A percentile compares a stretch with the other conserved stretches of the same genome.
phyloP scores from a whole-genome alignment of 2,888 invertebrate species.

The Ornithoptera alexandrae region DNA sequence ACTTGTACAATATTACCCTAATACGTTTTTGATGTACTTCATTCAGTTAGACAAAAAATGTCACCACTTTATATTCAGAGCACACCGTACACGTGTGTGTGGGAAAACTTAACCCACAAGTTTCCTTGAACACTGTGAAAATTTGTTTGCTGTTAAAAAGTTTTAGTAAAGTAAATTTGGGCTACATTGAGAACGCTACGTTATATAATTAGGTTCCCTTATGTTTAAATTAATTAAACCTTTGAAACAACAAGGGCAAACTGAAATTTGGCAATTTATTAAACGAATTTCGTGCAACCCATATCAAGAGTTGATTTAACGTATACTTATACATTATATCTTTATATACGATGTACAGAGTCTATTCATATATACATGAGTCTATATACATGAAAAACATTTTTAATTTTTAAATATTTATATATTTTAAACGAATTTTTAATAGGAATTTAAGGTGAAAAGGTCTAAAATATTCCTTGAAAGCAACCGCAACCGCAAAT shows the following conservation, averaged over 20 bases:
- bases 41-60: neutral
- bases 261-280: neutral
- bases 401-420: no score
- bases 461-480: no score
- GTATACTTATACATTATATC: neutral
- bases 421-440: no score
- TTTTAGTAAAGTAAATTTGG: constrained; percentile 1
- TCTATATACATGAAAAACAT: no score
- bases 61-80: neutral
- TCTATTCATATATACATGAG: neutral
- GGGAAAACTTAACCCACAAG: neutral
- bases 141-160: neutral
- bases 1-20: neutral
- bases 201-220: neutral
- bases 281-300: neutral
- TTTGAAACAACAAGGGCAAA: neutral
- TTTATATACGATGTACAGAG: neutral
- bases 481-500: no score
- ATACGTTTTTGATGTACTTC: neutral
- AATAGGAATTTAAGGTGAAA: no score
- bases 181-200: neutral
- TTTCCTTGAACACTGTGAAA: neutral
- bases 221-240: constrained; percentile 3
- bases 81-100: neutral
- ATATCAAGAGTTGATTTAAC: neutral